Evolutionary conservation across 2,797 vertebrate genomes (phyloP).

Genomic region (Enteromius trimaculatus): DNA sequence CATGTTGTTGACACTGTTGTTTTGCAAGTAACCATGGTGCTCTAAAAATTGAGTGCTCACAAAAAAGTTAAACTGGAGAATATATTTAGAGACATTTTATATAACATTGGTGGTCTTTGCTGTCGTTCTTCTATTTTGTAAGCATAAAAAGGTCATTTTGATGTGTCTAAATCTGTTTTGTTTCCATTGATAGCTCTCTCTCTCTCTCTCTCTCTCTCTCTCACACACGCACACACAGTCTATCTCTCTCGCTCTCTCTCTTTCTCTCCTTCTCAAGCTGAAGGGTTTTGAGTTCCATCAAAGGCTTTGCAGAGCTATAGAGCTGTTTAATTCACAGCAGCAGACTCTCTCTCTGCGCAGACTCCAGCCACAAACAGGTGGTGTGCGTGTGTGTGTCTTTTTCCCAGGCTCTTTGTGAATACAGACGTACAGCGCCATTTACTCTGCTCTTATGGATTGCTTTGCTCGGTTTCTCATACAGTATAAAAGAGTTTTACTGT

Average conservation of each 20-base stretch:
- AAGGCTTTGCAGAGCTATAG: slow-evolving; percentile 41
- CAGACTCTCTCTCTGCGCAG: background rate
- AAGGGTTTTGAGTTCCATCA: slow-evolving; percentile 30
- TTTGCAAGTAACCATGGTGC: background rate
- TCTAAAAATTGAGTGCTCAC: background rate
- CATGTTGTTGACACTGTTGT: background rate
- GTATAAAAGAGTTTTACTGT: slow-evolving; percentile 26
- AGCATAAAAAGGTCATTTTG: background rate
- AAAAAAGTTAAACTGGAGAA: background rate
- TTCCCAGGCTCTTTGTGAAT: slow-evolving; percentile 54
- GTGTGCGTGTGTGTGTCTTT: slow-evolving; percentile 32
- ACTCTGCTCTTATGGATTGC: slow-evolving; percentile 31
- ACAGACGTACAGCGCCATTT: slow-evolving; percentile 40
- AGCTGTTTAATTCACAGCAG: slow-evolving; percentile 39
- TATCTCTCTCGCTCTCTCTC: background rate
- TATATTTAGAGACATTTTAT: background rate
- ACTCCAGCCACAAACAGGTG: slow-evolving; percentile 49
- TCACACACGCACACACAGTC: no score
- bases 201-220: background rate
- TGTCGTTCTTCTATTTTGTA: background rate
- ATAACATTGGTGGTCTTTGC: background rate
- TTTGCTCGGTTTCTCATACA: slow-evolving; percentile 31
- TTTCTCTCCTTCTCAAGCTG: background rate
- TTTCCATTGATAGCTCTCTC: background rate
- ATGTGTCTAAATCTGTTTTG: background rate